Evolutionary conservation across 1,140 invertebrate genomes (phyloP), one percentile per base, ranked within the genome.

Genomic region (Hycleus phaleratus): DNA sequence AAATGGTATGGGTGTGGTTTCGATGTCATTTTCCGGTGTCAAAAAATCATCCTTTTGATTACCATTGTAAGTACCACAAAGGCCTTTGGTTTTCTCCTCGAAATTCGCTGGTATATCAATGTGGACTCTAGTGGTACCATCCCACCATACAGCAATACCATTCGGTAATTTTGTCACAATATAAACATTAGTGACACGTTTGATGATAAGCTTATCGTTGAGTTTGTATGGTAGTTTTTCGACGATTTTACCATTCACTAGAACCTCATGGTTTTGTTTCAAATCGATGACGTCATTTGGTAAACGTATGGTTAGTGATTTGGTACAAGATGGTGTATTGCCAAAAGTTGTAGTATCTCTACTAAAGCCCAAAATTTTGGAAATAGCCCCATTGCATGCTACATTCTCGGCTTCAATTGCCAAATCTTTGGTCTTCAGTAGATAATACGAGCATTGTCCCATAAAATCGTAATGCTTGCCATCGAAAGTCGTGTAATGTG

Each of bases 401-500:
- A 88, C 82, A 69, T 93, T 93, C 73, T 93, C 90, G 1, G 84
- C 85, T 67, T 90, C 85, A 24, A 95, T 79, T 0, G 82, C 83
- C 61, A 87, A 81, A 62, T 87, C 82, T 0, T 77, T 66, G 0
- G 77, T 77, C 62, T 86, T 83, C 1, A 93, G 74, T 43, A 95
- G 71, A 67, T 88, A 87, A 69, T 95, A 95, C 0, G 84, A 83
- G 73, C 93, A 95, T 59, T 86, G 85, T 7, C 91, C 91, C 87
- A 93, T 92, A 71, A 93, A 95, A 72, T 93, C 85, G 70, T 83
- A 95, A 6, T 61, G 56, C 54, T 82, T 83, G 0, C 91, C 91
- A 73, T 95, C 93, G 69, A 95, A 95, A 0, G 91, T 95, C 24
- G 82, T 81, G 73, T 93, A 95, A 75, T 95, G 93, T 3, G 92